These are phyloP conservation scores for Scomber japonicus DNA, from an alignment of 2,113 vertebrate species.

Conservation along the genomic window DNA sequence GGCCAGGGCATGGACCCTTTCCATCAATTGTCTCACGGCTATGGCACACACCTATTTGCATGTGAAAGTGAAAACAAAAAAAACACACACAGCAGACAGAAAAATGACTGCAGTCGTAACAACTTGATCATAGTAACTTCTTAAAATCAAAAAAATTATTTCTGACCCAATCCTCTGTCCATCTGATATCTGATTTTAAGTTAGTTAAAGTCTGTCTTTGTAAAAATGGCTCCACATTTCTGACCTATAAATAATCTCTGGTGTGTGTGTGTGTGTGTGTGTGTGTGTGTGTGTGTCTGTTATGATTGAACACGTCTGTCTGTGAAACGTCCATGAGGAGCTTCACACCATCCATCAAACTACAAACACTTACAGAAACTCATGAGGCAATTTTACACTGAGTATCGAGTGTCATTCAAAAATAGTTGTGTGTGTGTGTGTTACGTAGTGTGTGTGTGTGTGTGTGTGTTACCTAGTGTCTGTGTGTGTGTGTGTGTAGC, in stretches of 20 bases:
- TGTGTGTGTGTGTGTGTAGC: not conserved
- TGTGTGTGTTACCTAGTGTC: slow-evolving; percentile 15
- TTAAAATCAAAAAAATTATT: too few relatives aligned
- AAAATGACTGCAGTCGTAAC: too few relatives aligned
- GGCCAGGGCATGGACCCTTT: too few relatives aligned
- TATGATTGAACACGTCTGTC: not conserved
- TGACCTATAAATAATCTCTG: not conserved
- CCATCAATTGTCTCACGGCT: too few relatives aligned
- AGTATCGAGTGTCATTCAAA: not conserved
- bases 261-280: slow-evolving; percentile 10
- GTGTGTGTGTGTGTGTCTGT: slow-evolving; percentile 1
- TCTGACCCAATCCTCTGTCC: too few relatives aligned
- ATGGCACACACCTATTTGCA: too few relatives aligned
- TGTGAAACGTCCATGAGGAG: not conserved
- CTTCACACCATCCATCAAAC: slow-evolving; percentile 19
- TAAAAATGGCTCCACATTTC: not conserved
- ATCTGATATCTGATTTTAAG: too few relatives aligned
- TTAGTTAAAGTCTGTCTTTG: too few relatives aligned
- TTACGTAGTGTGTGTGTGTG: not conserved
- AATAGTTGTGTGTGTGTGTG: not conserved
- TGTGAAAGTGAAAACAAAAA: too few relatives aligned
- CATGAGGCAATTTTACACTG: not conserved
- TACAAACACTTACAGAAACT: not conserved
- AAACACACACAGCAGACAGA: too few relatives aligned
- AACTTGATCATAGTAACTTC: too few relatives aligned